Percentiles rank a stretch among this genome's conserved stretches.
Evolutionary conservation across 2,888 invertebrate genomes (phyloP).

Genomic region (Drosophila siamana): DNA sequence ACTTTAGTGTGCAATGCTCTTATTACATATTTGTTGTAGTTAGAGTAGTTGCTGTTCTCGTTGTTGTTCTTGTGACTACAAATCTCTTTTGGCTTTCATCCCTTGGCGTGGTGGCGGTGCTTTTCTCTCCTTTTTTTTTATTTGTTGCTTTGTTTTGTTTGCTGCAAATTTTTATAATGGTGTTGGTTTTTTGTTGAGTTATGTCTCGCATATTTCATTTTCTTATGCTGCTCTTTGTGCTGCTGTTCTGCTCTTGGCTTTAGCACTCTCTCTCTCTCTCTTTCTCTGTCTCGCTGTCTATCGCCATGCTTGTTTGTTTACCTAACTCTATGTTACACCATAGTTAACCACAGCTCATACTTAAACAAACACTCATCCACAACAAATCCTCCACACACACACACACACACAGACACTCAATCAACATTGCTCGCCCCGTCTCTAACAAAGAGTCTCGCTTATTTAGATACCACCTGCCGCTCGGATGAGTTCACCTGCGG

Average conservation of each 20-base stretch:
- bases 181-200: constrained; percentile 70
- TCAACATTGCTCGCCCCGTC: not conserved
- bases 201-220: constrained; percentile 52
- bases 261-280: not conserved
- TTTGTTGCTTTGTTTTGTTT: constrained; percentile 35
- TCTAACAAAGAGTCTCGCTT: constrained; percentile 22
- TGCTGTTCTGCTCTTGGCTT: constrained; percentile 6
- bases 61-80: constrained; percentile 33
- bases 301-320: constrained; percentile 25
- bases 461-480: constrained; percentile 94
- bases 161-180: constrained; percentile 67
- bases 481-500: constrained; percentile 97
- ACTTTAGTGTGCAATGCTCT: constrained; percentile 55
- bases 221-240: constrained; percentile 24
- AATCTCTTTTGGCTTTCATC: constrained; percentile 47
- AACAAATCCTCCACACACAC: constrained; percentile 41
- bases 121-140: constrained; percentile 26
- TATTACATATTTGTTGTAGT: constrained; percentile 33
- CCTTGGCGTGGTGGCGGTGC: not conserved
- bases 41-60: constrained; percentile 8
- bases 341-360: constrained; percentile 49
- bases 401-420: constrained; percentile 1
- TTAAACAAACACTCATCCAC: constrained; percentile 33
- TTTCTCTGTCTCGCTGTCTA: not conserved
- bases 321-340: constrained; percentile 35